These are phyloP conservation scores for Rhopilema esculentum DNA, from an alignment of 30 jellyfish, hydroid and myxozoan genomes.

Conservation along the genomic window DNA sequence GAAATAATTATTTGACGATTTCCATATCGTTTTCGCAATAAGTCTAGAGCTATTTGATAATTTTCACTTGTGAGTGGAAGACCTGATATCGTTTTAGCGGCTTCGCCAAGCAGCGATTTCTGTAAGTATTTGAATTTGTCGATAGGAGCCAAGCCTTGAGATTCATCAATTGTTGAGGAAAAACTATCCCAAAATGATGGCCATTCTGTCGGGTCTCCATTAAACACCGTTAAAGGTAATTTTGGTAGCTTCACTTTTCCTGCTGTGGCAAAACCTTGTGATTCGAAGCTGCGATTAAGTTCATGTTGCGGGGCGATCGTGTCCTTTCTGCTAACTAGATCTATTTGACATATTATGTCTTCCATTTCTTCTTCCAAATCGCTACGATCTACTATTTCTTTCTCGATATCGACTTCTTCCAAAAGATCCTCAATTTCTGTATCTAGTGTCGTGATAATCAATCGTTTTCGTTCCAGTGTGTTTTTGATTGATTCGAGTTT, in stretches of 20 bases:
- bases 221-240: constrained; percentile 4
- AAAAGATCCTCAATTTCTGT: too few species aligned
- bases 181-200: constrained; percentile 41
- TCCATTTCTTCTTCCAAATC: background rate
- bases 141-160: constrained; percentile 5
- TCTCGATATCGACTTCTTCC: too few species aligned
- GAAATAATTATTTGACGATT: constrained; percentile 15
- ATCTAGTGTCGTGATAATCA: too few species aligned
- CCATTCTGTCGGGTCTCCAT: constrained; percentile 37
- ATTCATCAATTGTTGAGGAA: constrained; percentile 6
- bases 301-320: background rate
- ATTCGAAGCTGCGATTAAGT: background rate
- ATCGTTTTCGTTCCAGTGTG: too few species aligned
- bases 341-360: background rate
- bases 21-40: constrained; percentile 44
- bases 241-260: constrained; percentile 33
- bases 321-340: too few species aligned
- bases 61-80: constrained; percentile 23
- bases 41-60: constrained; percentile 30
- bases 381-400: background rate
- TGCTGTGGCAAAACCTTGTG: too few species aligned
- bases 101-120: constrained; percentile 11
- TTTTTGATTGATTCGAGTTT: too few species aligned
- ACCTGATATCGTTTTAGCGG: constrained; percentile 15
- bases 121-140: constrained; percentile 31